Base-by-base conservation (phyloP, 2,888 invertebrate genomes). In the Heteromyza rotundicornis region DNA sequence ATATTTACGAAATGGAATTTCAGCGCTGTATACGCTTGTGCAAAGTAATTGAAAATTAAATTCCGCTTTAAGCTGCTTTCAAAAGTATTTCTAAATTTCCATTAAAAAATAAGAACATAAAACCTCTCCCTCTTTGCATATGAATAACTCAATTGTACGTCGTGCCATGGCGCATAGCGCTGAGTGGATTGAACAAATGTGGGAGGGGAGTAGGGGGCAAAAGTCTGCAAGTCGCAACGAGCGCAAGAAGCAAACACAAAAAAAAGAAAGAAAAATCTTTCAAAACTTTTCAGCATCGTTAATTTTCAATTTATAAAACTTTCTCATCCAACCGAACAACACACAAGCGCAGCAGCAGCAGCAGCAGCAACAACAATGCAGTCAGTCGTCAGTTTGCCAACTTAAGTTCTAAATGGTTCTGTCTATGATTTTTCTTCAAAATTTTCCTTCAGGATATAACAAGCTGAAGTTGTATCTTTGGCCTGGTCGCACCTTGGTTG, bases 231-330 rank as follows among this genome's bases (percentile, higher is more conserved):
- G 66, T 70, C 63, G 65, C 68, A 65, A 53, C 19, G 22, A 56
- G 44, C 60, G 57, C 57, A 63, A 56, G 44, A 62, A 59, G n/a
- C 40, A 62, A 57, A 67, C n/a, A 40, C 10, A 40, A 58, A 23
- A 20, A 64, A 56, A 52, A 57, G n/a, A n/a, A n/a, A 53, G 40
- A 57, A 57, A 68, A 71, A 70, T 70, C 66, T 70, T 71, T 67
- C 60, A 55, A 68, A 70, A 73, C 68, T 73, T 72, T 73, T 73
- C 73, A 73, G 73, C 73, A 73, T 73, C 73, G 73, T 73, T 73
- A 73, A 73, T 73, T 73, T 73, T 73, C 73, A 73, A 73, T 73
- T 73, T 73, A 69, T 67, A 68, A 73, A 73, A 73, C 64, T 73
- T 73, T 71, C 67, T 68, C 71, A 70, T 70, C 66, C 66, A 64